These are phyloP conservation scores for Lanius ludovicianus DNA, from an alignment of 2,113 vertebrate species.

Conservation along the genomic window DNA sequence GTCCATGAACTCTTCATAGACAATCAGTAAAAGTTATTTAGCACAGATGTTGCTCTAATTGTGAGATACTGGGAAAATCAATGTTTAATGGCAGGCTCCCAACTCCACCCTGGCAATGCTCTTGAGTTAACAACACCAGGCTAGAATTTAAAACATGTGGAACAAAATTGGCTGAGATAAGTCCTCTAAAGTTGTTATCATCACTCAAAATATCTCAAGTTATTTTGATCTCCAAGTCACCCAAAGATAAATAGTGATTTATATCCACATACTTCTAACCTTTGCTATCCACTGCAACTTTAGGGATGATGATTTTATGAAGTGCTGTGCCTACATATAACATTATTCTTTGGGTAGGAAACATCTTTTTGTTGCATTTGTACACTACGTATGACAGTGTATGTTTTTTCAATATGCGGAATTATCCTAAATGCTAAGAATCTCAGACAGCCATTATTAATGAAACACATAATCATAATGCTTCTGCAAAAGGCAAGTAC, in stretches of 20 bases:
- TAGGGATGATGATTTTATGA: not conserved
- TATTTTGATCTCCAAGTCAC: not conserved
- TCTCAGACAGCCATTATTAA: not conserved
- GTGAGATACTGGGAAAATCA: constrained; percentile 68
- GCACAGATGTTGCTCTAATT: constrained; percentile 69
- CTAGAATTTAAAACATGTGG: constrained; percentile 59
- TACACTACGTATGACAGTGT: not conserved
- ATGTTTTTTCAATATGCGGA: not conserved
- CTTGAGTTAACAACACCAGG: constrained; percentile 31
- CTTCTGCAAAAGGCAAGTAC: not conserved
- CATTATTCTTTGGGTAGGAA: not conserved
- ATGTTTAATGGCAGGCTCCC: constrained; percentile 55
- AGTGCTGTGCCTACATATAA: not conserved
- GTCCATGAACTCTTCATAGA: constrained; percentile 30
- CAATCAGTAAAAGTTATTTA: constrained; percentile 60
- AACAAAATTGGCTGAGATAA: constrained; percentile 38
- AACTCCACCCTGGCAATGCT: constrained; percentile 42
- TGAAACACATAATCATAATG: not conserved
- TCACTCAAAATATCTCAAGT: not conserved
- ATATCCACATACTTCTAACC: not conserved
- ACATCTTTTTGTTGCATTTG: rapidly evolving
- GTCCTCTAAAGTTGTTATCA: constrained; percentile 17
- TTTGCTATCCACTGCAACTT: not conserved
- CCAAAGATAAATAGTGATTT: not conserved
- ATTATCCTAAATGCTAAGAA: not conserved